A percentile compares a stretch with the other conserved stretches of the same genome.
Evolutionary conservation across 2,113 vertebrate genomes (phyloP).

Genomic region (Erythrolamprus reginae): DNA sequence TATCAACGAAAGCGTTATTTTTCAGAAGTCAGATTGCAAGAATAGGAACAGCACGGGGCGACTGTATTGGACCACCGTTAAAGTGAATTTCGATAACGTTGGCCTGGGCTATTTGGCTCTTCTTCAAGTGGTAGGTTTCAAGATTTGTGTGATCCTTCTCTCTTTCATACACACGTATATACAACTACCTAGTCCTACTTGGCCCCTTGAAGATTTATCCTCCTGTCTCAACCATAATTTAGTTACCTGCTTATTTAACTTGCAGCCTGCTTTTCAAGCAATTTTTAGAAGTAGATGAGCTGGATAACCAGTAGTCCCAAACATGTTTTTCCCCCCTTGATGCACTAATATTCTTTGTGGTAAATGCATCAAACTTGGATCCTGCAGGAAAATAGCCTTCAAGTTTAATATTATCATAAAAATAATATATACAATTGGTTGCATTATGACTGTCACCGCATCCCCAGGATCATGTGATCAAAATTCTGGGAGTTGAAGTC

Average conservation of each 20-base stretch:
- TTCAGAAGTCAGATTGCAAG: conserved; percentile 73
- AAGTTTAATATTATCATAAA: not conserved
- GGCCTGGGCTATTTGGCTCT: conserved; percentile 92
- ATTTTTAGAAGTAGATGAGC: not conserved
- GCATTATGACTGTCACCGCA: not conserved
- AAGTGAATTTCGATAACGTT: conserved; percentile 97
- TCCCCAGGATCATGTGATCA: not conserved
- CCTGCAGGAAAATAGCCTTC: not conserved
- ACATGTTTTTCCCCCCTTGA: not conserved
- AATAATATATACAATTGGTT: not conserved
- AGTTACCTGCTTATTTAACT: not conserved
- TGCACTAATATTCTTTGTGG: not conserved
- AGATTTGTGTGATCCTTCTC: not conserved
- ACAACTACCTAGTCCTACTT: not conserved
- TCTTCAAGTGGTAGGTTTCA: conserved; percentile 89
- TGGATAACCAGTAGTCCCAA: not conserved
- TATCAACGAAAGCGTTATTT: conserved; percentile 31
- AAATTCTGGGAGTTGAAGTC: not conserved
- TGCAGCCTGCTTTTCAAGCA: not conserved
- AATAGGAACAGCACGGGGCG: conserved; percentile 70
- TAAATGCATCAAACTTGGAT: not conserved
- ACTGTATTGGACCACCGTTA: conserved; percentile 89
- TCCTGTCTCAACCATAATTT: not conserved
- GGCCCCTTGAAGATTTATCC: not conserved
- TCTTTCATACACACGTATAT: not conserved